Conservation (phyloP, 2,888 invertebrate species). For the Eupithecia dodoneata region DNA sequence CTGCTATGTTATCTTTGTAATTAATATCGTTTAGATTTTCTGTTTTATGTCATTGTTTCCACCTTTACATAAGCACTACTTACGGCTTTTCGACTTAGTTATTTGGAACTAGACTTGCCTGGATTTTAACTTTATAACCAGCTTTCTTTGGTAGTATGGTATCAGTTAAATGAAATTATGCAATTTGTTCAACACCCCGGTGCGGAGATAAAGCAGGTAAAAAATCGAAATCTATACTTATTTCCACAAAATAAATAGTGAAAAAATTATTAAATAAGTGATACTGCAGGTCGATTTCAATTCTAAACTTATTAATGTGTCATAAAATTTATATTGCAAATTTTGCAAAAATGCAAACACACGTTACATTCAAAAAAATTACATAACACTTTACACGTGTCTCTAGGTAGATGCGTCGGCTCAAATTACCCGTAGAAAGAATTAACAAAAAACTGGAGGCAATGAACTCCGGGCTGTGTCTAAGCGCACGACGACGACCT, state of each 20-base stretch:
- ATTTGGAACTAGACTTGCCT: not conserved
- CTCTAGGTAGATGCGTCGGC: slow-evolving; percentile 3
- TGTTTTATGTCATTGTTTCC: not conserved
- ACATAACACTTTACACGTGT: slow-evolving; percentile 2
- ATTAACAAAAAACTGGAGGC: slow-evolving; percentile 41
- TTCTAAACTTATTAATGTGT: not conserved
- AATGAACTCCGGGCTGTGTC: slow-evolving; percentile 42
- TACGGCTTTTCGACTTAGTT: not conserved
- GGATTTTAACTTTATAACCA: not conserved
- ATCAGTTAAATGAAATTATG: not conserved
- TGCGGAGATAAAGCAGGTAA: not conserved
- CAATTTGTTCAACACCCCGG: not conserved
- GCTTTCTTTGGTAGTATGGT: not conserved
- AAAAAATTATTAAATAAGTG: not conserved
- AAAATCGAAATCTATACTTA: not conserved
- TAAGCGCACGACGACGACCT: slow-evolving; percentile 42
- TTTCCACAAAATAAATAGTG: not conserved
- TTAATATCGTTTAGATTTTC: not conserved
- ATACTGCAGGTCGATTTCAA: too few relatives aligned
- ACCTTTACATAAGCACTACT: not conserved
- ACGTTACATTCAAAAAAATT: slow-evolving; percentile 7
- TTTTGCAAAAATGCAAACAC: not conserved
- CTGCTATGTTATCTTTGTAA: too few relatives aligned
- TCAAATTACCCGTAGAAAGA: slow-evolving; percentile 28
- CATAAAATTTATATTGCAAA: not conserved